Conservation (phyloP, 2,888 invertebrate genomes). For the Acleris emargana region DNA sequence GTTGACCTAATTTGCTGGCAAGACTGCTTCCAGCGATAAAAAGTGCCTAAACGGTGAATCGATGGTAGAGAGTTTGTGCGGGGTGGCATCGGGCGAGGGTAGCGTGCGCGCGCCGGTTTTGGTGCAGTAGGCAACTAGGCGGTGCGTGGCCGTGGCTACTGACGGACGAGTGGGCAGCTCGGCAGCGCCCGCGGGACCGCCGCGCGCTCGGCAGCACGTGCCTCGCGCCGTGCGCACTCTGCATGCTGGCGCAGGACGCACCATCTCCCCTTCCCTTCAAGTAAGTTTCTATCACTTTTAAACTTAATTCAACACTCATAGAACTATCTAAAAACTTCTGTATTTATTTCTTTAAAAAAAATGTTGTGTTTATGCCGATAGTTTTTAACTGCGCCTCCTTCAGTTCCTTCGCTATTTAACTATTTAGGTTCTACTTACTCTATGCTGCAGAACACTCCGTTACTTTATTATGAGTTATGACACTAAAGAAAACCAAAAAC, state of each 20-base stretch:
- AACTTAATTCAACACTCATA: not conserved
- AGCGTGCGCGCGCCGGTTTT: constrained; percentile 58
- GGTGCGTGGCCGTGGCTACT: constrained; percentile 40
- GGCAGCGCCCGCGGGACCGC: constrained; percentile 16
- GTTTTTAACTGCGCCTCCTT: too few species aligned
- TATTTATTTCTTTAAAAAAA: too few species aligned
- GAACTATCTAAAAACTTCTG: constrained; percentile 2
- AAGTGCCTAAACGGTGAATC: constrained; percentile 61
- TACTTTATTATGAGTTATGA: too few species aligned
- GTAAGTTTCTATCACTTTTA: constrained; percentile 13
- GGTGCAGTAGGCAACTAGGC: constrained; percentile 44
- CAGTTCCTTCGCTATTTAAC: too few species aligned
- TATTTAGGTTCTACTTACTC: too few species aligned
- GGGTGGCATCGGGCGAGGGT: constrained; percentile 42
- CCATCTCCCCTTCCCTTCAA: constrained; percentile 14
- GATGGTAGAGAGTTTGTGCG: constrained; percentile 55
- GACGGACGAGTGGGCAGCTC: constrained; percentile 43
- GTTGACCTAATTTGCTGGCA: constrained; percentile 52
- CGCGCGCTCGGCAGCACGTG: constrained; percentile 12
- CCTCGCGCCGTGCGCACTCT: constrained; percentile 3
- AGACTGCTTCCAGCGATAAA: constrained; percentile 57
- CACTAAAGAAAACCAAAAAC: too few species aligned
- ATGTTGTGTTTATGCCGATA: too few species aligned
- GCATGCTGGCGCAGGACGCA: not conserved
- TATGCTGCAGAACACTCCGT: too few species aligned